A percentile compares a stretch with the other conserved stretches of the same genome.
These are phyloP conservation scores for Phaethon lepturus DNA, from an alignment of 2,113 vertebrate species.

Conservation along the genomic window DNA sequence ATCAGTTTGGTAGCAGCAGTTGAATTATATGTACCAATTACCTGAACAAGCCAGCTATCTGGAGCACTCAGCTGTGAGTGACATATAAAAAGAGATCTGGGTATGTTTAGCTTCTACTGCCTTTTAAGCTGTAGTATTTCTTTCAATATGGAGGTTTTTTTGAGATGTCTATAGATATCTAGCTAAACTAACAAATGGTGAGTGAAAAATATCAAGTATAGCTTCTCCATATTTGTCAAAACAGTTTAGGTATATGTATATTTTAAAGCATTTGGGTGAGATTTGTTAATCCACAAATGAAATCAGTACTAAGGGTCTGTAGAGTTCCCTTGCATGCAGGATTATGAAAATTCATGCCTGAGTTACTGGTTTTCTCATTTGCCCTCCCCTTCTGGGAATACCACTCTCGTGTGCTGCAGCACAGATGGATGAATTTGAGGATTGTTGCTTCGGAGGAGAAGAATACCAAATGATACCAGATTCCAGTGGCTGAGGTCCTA, in stretches of 20 bases:
- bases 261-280: neutral
- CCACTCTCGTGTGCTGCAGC: neutral
- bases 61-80: neutral
- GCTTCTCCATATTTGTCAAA: neutral
- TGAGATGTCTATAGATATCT: neutral
- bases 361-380: conserved; percentile 29
- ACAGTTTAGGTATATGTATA: neutral
- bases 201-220: neutral
- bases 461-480: conserved; percentile 32
- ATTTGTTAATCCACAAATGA: neutral
- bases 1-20: neutral
- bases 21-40: neutral
- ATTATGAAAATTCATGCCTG: conserved; percentile 9
- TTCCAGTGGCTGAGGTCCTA: neutral
- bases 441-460: conserved; percentile 47
- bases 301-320: neutral
- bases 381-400: conserved; percentile 2
- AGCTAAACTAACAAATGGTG: neutral
- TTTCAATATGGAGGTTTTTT: neutral
- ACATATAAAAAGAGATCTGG: neutral
- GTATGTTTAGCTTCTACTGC: neutral
- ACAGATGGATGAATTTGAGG: conserved; percentile 33
- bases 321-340: neutral
- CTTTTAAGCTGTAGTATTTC: neutral
- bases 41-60: neutral